Evolutionary conservation across 2,888 invertebrate genomes (phyloP).

Genomic region (Ophioninae sp.): DNA sequence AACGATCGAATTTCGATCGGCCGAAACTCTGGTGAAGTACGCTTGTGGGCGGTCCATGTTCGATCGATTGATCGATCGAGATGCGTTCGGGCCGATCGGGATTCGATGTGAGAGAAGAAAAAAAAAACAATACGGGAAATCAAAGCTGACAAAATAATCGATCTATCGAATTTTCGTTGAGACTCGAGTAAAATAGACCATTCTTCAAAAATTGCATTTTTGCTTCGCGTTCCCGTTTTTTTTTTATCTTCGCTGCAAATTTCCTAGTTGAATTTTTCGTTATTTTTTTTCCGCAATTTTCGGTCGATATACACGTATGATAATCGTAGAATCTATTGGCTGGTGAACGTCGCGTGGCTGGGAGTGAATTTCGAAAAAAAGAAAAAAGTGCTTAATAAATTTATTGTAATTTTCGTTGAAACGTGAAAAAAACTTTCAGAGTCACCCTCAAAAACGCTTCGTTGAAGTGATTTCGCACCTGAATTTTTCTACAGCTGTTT

Average conservation of each 20-base stretch:
- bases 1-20: slow-evolving; percentile 27
- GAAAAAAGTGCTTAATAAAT: not conserved
- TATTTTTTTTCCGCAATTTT: slow-evolving; percentile 20
- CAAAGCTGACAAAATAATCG: not conserved
- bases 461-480: slow-evolving; percentile 46
- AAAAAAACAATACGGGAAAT: not conserved
- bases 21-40: not conserved
- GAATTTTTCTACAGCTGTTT: slow-evolving; percentile 44
- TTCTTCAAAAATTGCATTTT: not conserved
- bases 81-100: slow-evolving; percentile 17
- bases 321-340: slow-evolving; percentile 41
- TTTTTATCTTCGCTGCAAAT: not conserved
- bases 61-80: not conserved
- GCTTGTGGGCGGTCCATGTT: too few relatives aligned
- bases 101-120: slow-evolving; percentile 7
- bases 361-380: slow-evolving; percentile 35
- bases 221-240: not conserved
- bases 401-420: not conserved
- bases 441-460: slow-evolving; percentile 24
- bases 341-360: slow-evolving; percentile 40
- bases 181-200: not conserved
- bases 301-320: slow-evolving; percentile 34
- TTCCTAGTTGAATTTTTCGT: not conserved
- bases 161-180: not conserved
- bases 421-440: not conserved